Conservation (phyloP, 2,888 invertebrate genomes). For the Malthinus flaveolus region DNA sequence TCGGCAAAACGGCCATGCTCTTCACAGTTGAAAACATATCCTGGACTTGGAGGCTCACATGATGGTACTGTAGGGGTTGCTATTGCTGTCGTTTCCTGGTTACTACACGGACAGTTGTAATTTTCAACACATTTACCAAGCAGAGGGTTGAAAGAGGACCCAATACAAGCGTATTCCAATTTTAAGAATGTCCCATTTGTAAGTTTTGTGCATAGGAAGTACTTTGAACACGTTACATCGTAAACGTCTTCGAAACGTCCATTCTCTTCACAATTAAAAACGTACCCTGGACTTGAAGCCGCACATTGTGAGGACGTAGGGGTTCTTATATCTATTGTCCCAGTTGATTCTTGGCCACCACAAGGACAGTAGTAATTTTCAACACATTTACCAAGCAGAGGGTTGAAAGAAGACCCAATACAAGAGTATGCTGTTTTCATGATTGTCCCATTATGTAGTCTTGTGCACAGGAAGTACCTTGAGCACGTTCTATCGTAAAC, state of each 20-base stretch:
- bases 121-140: conserved; percentile 52
- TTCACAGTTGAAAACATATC: conserved; percentile 28
- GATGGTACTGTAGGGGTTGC: background rate
- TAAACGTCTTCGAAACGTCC: conserved; percentile 29
- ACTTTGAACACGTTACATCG: conserved; percentile 23
- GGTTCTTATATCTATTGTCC: too few species aligned
- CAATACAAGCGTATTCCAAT: conserved; percentile 42
- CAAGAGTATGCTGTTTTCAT: too few species aligned
- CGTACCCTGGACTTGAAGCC: too few species aligned
- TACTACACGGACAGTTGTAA: conserved; percentile 21
- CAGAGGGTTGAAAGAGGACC: conserved; percentile 50
- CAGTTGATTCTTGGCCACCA: too few species aligned
- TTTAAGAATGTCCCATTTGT: conserved; percentile 25
- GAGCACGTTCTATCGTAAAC: too few species aligned
- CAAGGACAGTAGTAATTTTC: too few species aligned
- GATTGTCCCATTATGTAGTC: too few species aligned
- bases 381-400: too few species aligned
- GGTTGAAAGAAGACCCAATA: too few species aligned
- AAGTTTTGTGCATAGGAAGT: conserved; percentile 16
- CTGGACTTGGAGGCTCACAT: background rate
- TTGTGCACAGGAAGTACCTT: too few species aligned
- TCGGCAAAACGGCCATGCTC: conserved; percentile 54
- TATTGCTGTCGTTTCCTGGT: background rate
- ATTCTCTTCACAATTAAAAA: conserved; percentile 22
- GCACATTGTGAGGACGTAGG: too few species aligned